These are phyloP conservation scores for Macroglossus sobrinus DNA, from an alignment of 2,113 vertebrate genomes.

Conservation along the genomic window DNA sequence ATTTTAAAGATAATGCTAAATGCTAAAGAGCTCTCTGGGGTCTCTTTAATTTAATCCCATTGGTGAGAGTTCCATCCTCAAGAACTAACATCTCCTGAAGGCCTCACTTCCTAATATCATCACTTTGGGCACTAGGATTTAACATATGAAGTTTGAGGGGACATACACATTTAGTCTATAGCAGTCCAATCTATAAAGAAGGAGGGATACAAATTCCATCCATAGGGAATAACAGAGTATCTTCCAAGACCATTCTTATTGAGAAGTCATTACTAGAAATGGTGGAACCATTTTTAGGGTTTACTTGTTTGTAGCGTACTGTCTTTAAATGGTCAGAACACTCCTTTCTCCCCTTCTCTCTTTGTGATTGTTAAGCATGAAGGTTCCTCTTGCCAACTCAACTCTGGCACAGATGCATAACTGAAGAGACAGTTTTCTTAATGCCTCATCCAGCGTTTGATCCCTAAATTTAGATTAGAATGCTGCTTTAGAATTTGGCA, in stretches of 20 bases:
- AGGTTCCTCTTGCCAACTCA: neutral
- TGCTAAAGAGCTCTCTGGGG: too few species aligned
- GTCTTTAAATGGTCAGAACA: neutral
- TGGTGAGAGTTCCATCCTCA: neutral
- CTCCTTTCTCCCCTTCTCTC: neutral
- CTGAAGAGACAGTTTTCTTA: neutral
- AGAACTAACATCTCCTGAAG: neutral
- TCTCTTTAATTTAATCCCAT: neutral
- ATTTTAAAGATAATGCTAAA: neutral
- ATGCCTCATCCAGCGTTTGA: neutral
- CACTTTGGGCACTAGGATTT: neutral
- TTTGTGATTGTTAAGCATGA: neutral
- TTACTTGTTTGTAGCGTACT: neutral
- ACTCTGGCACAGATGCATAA: neutral
- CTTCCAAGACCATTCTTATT: neutral
- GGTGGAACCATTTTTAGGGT: neutral
- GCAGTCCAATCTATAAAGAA: neutral
- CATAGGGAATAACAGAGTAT: neutral
- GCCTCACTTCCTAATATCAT: neutral
- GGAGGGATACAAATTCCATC: neutral
- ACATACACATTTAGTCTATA: neutral
- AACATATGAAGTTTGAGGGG: neutral
- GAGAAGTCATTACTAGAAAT: neutral
- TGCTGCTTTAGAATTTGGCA: constrained; percentile 12
- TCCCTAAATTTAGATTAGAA: constrained; percentile 10